These are phyloP conservation scores for Callaeas wilsoni DNA, from an alignment of 2,113 vertebrate genomes.

Conservation along the genomic window DNA sequence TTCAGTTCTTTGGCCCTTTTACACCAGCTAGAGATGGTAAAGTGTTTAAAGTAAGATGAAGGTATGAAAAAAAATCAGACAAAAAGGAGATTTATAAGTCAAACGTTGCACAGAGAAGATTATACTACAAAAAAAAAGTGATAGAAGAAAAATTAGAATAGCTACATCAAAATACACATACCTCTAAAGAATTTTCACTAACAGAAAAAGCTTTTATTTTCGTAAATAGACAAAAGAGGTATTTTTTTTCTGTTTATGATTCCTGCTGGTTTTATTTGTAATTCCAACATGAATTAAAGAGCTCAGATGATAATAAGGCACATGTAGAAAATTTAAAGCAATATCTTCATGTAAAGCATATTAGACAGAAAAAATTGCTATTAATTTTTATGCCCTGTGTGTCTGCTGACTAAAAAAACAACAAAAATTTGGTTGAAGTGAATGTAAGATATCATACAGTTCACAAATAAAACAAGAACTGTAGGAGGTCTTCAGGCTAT, in stretches of 20 bases:
- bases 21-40: not conserved
- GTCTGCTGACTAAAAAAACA: constrained; percentile 6
- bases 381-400: not conserved
- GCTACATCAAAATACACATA: not conserved
- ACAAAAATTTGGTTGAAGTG: not conserved
- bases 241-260: not conserved
- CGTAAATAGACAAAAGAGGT: not conserved
- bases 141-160: not conserved
- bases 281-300: not conserved
- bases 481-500: constrained; percentile 31
- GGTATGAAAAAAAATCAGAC: not conserved
- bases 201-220: constrained; percentile 18
- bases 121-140: not conserved
- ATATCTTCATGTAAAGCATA: not conserved
- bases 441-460: not conserved
- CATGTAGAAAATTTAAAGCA: not conserved
- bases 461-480: constrained; percentile 41
- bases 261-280: not conserved
- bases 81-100: constrained; percentile 6
- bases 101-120: not conserved
- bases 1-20: not conserved
- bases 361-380: not conserved
- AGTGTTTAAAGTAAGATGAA: not conserved
- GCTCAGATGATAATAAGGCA: not conserved
- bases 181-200: not conserved